Evolutionary conservation across 2,888 invertebrate genomes (phyloP).

Genomic region (Latrodectus hesperus): DNA sequence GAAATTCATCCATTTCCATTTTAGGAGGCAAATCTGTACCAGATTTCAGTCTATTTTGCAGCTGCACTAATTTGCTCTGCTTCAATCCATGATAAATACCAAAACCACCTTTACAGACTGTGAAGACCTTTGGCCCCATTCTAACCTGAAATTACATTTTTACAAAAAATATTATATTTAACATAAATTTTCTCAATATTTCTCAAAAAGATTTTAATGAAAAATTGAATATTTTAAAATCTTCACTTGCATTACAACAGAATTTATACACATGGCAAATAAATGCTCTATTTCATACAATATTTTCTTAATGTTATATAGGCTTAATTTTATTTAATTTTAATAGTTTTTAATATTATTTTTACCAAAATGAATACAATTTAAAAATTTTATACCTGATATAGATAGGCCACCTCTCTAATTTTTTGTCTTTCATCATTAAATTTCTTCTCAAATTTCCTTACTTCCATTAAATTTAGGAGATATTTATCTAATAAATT

Average conservation of each 20-base stretch:
- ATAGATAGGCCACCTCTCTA: constrained; percentile 29
- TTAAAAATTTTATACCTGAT: constrained; percentile 18
- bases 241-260: too few relatives aligned
- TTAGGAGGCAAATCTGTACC: constrained; percentile 7
- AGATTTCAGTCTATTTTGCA: constrained; percentile 39
- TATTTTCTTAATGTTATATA: too few relatives aligned
- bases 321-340: too few relatives aligned
- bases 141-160: constrained; percentile 32
- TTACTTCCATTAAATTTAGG: constrained; percentile 24
- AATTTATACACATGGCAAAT: too few relatives aligned
- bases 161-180: not conserved
- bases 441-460: constrained; percentile 28
- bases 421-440: constrained; percentile 24
- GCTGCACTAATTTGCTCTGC: constrained; percentile 6
- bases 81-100: constrained; percentile 36
- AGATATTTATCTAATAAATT: constrained; percentile 37
- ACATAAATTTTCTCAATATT: not conserved
- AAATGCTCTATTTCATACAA: too few relatives aligned
- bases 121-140: constrained; percentile 26
- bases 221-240: not conserved
- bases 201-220: not conserved
- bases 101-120: constrained; percentile 56
- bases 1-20: constrained; percentile 27
- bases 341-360: not conserved
- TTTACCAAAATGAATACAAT: not conserved